phyloP scores from a whole-genome alignment of 1,140 invertebrate genomes.

The Carposina sasakii region DNA sequence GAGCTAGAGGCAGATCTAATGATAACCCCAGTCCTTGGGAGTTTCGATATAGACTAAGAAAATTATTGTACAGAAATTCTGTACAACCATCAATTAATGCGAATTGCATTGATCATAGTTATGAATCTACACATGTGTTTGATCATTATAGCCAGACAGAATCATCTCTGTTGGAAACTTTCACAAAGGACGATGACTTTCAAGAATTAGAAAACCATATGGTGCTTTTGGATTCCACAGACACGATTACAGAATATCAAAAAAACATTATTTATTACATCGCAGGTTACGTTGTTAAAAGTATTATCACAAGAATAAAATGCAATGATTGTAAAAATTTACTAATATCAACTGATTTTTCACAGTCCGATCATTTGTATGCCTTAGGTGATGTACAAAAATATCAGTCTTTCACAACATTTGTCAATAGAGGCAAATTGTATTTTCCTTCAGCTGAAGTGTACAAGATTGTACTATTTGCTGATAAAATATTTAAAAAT shows the following conservation, averaged over 20 bases:
- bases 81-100: slow-evolving; percentile 24
- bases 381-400: slow-evolving; percentile 4
- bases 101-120: slow-evolving; percentile 17
- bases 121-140: slow-evolving; percentile 12
- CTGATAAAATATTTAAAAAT: slow-evolving; percentile 1
- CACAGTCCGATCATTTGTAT: background rate
- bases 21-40: slow-evolving; percentile 31
- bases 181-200: background rate
- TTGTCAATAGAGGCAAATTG: background rate
- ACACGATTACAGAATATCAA: slow-evolving; percentile 13
- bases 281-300: slow-evolving; percentile 18
- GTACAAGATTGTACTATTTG: background rate
- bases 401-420: slow-evolving; percentile 8
- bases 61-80: slow-evolving; percentile 27
- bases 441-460: background rate
- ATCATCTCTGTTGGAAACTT: background rate
- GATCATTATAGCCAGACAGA: slow-evolving; percentile 12
- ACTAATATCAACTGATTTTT: background rate
- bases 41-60: slow-evolving; percentile 20
- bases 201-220: background rate
- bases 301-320: slow-evolving; percentile 15
- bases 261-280: slow-evolving; percentile 26
- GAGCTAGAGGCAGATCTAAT: slow-evolving; percentile 22
- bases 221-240: background rate
- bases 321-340: slow-evolving; percentile 7